Percentiles rank a stretch among this genome's conserved stretches.
Conservation (phyloP, 1,140 invertebrate genomes). For the Aphaenogaster rudis region DNA sequence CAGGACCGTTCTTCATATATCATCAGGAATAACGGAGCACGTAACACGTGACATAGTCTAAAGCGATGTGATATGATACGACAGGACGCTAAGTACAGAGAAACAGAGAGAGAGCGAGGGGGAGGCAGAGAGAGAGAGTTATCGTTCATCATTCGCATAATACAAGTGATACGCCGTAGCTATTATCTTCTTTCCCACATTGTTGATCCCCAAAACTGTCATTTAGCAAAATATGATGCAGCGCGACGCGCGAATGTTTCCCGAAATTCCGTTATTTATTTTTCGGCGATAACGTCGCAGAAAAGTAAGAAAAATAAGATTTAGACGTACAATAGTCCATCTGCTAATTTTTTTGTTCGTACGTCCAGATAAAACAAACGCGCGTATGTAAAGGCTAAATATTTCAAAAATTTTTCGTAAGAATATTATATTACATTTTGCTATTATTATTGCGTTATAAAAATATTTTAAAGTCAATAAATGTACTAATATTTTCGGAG, state of each 20-base stretch:
- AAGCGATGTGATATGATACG: constrained; percentile 45
- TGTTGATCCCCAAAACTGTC: constrained; percentile 17
- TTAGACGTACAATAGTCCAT: neutral
- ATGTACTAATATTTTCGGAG: neutral
- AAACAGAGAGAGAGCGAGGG: neutral
- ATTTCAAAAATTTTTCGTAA: neutral
- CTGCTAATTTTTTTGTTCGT: neutral
- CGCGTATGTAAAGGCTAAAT: neutral
- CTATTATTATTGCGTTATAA: neutral
- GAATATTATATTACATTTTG: neutral
- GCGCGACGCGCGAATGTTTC: neutral
- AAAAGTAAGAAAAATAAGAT: neutral
- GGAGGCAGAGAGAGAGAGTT: constrained; percentile 37
- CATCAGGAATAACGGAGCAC: constrained; percentile 67
- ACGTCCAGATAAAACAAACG: neutral
- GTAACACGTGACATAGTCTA: constrained; percentile 53
- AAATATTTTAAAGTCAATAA: neutral
- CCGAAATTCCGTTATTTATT: constrained; percentile 39
- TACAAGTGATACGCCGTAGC: constrained; percentile 18
- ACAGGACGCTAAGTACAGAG: constrained; percentile 55
- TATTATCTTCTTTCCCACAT: constrained; percentile 55
- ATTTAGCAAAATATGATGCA: constrained; percentile 17
- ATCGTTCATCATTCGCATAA: constrained; percentile 72
- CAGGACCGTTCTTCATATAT: constrained; percentile 67
- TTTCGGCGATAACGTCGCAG: neutral